Percentiles rank a stretch among this genome's conserved stretches.
phyloP scores from a whole-genome alignment of 2,888 invertebrate genomes.

The Pyralis farinalis region DNA sequence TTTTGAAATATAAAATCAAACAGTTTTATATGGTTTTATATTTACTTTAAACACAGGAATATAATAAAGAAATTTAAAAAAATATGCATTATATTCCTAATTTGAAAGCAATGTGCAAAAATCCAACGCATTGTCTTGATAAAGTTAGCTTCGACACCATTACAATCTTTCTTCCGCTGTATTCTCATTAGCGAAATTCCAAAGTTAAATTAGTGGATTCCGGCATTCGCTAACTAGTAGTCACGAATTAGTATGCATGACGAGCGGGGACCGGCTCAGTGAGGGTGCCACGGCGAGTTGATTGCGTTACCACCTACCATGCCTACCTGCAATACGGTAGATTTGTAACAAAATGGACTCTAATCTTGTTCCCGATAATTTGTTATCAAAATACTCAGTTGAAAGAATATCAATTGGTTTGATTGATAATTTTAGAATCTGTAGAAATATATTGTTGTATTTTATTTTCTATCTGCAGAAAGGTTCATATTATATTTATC shows the following conservation, averaged over 20 bases:
- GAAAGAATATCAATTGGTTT: neutral
- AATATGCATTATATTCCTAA: too few species aligned
- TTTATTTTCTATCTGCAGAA: too few species aligned
- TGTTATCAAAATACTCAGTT: conserved; percentile 1
- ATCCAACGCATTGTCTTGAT: too few species aligned
- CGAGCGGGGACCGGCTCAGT: conserved; percentile 10
- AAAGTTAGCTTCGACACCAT: too few species aligned
- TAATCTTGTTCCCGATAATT: conserved; percentile 1
- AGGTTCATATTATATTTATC: too few species aligned
- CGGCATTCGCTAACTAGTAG: conserved; percentile 2
- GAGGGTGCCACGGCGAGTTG: conserved; percentile 27
- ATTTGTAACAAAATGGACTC: conserved; percentile 4
- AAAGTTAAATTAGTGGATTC: conserved; percentile 22
- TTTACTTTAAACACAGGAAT: too few species aligned
- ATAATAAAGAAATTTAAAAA: too few species aligned
- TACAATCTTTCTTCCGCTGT: neutral
- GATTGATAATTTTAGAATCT: too few species aligned
- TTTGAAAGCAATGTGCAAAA: too few species aligned
- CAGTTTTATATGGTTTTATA: too few species aligned
- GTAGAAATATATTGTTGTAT: too few species aligned
- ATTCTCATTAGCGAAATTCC: conserved; percentile 19
- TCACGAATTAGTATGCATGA: conserved; percentile 41
- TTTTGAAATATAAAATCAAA: too few species aligned
- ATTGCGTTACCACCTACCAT: conserved; percentile 44
- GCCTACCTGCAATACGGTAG: conserved; percentile 27